Conservation (phyloP, 2,113 vertebrate genomes). For the Amazona vittata region DNA sequence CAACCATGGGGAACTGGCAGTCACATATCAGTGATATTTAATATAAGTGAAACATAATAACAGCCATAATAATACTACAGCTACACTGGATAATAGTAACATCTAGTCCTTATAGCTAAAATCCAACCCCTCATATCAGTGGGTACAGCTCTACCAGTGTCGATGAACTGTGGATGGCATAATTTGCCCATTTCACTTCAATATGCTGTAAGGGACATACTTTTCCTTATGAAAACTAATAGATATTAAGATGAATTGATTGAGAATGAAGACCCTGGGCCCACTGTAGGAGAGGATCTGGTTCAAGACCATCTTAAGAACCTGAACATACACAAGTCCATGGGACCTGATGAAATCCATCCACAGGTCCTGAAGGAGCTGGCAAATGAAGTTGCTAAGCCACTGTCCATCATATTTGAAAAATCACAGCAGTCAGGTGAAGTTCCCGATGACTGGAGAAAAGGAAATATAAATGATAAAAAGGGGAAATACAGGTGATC, state of each 20-base stretch:
- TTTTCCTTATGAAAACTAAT: not conserved
- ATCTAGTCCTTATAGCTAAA: not conserved
- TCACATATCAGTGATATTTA: not conserved
- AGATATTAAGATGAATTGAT: not conserved
- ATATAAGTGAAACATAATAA: not conserved
- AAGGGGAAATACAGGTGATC: too few species aligned
- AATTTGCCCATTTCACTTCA: not conserved
- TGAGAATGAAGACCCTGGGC: too few species aligned
- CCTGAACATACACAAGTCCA: too few species aligned
- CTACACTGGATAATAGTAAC: not conserved
- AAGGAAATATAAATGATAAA: too few species aligned
- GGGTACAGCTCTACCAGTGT: not conserved
- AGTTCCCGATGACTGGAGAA: too few species aligned
- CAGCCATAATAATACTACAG: not conserved
- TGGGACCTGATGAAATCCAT: too few species aligned
- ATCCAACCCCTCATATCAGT: not conserved
- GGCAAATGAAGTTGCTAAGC: too few species aligned
- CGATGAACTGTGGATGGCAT: not conserved
- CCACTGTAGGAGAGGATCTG: too few species aligned
- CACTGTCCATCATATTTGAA: too few species aligned
- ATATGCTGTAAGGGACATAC: not conserved
- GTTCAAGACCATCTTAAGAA: too few species aligned
- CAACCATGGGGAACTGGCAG: not conserved
- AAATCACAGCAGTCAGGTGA: too few species aligned
- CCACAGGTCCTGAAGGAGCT: too few species aligned